Evolutionary conservation across 2,113 vertebrate genomes (phyloP), one percentile per base, ranked within the genome.

Genomic region (Menura novaehollandiae): DNA sequence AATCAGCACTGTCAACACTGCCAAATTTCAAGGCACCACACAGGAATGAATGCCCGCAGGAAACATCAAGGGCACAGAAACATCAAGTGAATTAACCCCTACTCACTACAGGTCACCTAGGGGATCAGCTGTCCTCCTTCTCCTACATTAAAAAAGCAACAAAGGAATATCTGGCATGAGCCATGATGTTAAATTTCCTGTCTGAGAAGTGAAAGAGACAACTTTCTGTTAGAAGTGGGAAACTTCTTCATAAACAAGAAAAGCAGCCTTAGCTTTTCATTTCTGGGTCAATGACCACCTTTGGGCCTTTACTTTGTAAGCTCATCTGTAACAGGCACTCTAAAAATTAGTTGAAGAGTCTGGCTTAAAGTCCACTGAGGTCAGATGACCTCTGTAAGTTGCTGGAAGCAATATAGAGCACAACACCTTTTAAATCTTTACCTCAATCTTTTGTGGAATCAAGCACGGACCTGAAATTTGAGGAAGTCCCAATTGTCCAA

Each of bases 401-500:
- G 46, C 37, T 77, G 21, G 51, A 80, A 92, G 51, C 55, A 84
- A 78, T 28, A 83, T 1, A 51, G 81, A 47, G 32, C 17, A 85
- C 30, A 85, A 7, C 14, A 69, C 22, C 41, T 69, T 66, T 62
- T 27, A 81, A 66, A 30, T 44, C 62, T 95, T 98, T 97, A 99
- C 99, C 98, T 98, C 97, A 55, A 99, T 91, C 66, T 86, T 91
- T 39, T 98, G 97, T 33, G 98, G 98, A 72, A 98, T 76, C 82
- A 97, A 87, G 79, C 98, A 97, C 20, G 88, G 98, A 93, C n/a
- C 94, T 85, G 97, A 92, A 62, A 93, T 74, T 16, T 96, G 86
- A 68, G 98, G 97, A 94, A 98, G 76, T 93, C 99, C 99, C 81
- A 99, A 93, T 43, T 99, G 99, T 82, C 99, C 98, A 80, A 99